Base-by-base conservation (phyloP, 1,140 invertebrate genomes). In the Uloborus diversus region DNA sequence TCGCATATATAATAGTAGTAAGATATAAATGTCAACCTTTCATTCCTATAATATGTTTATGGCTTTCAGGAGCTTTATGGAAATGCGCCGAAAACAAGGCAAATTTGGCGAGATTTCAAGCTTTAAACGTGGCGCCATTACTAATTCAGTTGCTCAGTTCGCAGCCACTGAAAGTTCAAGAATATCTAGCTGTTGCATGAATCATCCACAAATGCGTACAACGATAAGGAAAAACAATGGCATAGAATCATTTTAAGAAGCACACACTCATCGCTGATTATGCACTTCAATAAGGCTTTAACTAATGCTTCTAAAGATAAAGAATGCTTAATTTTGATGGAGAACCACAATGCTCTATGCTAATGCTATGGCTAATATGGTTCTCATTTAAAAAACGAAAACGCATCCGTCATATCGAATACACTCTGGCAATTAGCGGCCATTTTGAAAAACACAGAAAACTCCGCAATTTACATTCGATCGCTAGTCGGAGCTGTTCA, bases 231-330 rank as follows among this genome's bases (percentile, higher is more conserved):
- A 79, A 59, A 79, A 79, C n/a, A 69, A 69, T 25, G 75, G 75
- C 13, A 79, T 79, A 11, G 75, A 79, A 47, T 37, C 33, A 2
- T 68, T 49, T n/a, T 79, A 32, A 33, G 42, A n/a, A 79, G 62
- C 14, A 68, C 64, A 3, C 64, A 68, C 13, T 64, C 75, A 1
- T 51, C 62, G 3, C 25, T 79, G 30, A 79, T 79, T 13, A 79
- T 68, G 65, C 51, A 79, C 28, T 68, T 79, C 30, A 79, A 79
- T 20, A 79, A 68, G 68, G 75, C 75, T 7, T 32, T 79, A 33
- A 64, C 64, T 2, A 49, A 11, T 17, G 33, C 53, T 7, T 68
- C 75, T 2, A 1, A 27, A 17, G 75, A 79, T 49, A 42, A n/a
- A 33, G 75, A 79, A 13, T 68, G 75, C 23, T 33, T 68, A 20